Evolutionary conservation across 1,140 invertebrate species (phyloP), one percentile per base, ranked within the genome.

Genomic region (Diorhabda sublineata): DNA sequence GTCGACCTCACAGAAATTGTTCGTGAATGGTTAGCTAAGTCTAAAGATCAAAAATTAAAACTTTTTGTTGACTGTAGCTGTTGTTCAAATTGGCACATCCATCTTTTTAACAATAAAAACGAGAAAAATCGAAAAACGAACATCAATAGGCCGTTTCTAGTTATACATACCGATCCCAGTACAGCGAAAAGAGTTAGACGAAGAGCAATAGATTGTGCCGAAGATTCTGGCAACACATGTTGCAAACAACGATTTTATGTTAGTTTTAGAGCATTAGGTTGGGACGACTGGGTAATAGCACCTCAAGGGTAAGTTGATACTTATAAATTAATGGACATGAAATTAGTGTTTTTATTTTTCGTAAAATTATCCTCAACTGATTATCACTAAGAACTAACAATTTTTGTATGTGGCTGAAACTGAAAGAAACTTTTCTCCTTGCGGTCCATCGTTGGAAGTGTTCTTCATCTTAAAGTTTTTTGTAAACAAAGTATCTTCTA

Each of bases 281-380:
- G 95, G 95, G 93, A 96, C 79, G 94, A 96, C 83, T 96, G 94
- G 93, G 95, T 98, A 76, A 95, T 97, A 70, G 93, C 93, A 52
- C 94, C 95, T 4, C 86, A 88, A 77, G 90, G 90, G 80, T 96
- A 69, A 72, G 73, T 52, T 52, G 47, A 26, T 26, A 26, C 26
- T 26, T 26, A 26, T 26, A 26, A 26, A 26, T 26, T 26, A 26
- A 26, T 26, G 26, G 26, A 26, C 0, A 26, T 1, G 26, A 26
- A 26, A 26, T 26, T 26, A 26, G 26, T 26, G 26, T 26, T 26
- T 26, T 26, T 26, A 26, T 26, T 26, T 26, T 26, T 26, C 26
- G 26, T 26, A 26, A 26, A 1, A 26, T 26, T 26, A 26, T 26
- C 26, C 26, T 26, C 26, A 26, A 26, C 26, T 26, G 26, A 26